These are phyloP conservation scores for Cavia porcellus DNA, from an alignment of 2,113 vertebrate genomes.

Conservation along the genomic window DNA sequence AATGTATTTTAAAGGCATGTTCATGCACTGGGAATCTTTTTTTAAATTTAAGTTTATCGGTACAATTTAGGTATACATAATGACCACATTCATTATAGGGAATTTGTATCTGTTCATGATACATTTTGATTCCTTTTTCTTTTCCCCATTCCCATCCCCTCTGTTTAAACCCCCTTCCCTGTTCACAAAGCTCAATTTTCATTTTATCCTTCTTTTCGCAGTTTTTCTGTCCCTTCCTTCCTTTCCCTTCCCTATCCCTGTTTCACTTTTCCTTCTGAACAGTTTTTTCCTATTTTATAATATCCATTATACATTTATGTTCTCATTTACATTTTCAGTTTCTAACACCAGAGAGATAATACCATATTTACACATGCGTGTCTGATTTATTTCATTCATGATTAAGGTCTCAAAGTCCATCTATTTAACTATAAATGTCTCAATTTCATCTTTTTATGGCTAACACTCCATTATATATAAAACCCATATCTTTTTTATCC, in stretches of 20 bases:
- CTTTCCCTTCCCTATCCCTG: neutral
- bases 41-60: neutral
- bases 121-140: neutral
- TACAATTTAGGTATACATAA: neutral
- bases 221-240: neutral
- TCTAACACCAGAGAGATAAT: neutral
- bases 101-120: neutral
- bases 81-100: neutral
- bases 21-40: neutral
- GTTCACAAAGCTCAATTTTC: neutral
- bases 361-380: neutral
- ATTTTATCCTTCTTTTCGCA: neutral
- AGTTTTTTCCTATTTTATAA: neutral
- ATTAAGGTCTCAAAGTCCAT: neutral
- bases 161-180: neutral
- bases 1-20: constrained; percentile 2
- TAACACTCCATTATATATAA: neutral
- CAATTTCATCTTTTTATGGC: neutral
- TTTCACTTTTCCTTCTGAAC: neutral
- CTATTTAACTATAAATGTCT: neutral
- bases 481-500: neutral
- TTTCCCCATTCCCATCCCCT: neutral
- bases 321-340: neutral
- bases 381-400: neutral
- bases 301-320: neutral